phyloP scores from a whole-genome alignment of 2,888 invertebrate genomes.

The Ornithoptera priamus region DNA sequence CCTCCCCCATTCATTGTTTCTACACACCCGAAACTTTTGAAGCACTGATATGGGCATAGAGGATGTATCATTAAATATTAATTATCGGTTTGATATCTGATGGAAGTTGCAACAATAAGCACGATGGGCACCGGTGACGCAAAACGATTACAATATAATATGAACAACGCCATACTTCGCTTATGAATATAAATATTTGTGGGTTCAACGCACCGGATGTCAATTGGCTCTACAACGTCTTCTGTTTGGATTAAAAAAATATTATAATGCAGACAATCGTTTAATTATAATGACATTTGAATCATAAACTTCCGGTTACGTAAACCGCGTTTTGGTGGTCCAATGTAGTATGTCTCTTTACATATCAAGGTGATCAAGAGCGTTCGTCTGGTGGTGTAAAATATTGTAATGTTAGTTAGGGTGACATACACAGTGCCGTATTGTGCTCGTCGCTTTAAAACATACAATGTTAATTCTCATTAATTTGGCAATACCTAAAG shows the following conservation, averaged over 20 bases:
- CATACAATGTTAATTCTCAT: too few species aligned
- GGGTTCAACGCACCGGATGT: conserved; percentile 28
- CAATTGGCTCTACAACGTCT: conserved; percentile 17
- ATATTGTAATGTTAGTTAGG: too few species aligned
- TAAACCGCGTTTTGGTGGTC: neutral
- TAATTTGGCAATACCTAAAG: too few species aligned
- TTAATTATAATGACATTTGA: conserved; percentile 23
- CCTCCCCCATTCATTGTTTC: neutral
- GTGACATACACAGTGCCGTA: too few species aligned
- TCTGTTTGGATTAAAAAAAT: conserved; percentile 21
- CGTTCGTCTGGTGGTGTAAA: too few species aligned
- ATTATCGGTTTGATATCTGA: conserved; percentile 22
- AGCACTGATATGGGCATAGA: neutral
- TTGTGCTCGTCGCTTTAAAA: too few species aligned
- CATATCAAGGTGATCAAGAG: too few species aligned
- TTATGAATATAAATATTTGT: conserved; percentile 25
- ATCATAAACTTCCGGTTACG: conserved; percentile 15
- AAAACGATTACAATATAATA: conserved; percentile 29
- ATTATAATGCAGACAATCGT: conserved; percentile 16
- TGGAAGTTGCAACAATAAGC: conserved; percentile 20
- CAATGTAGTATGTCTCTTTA: too few species aligned
- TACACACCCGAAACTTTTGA: neutral
- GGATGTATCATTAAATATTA: conserved; percentile 21
- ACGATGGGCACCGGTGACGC: conserved; percentile 20
- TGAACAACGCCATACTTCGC: conserved; percentile 25